These are phyloP conservation scores for Tamandua tetradactyla DNA, from an alignment of 2,797 vertebrate genomes.

Conservation along the genomic window DNA sequence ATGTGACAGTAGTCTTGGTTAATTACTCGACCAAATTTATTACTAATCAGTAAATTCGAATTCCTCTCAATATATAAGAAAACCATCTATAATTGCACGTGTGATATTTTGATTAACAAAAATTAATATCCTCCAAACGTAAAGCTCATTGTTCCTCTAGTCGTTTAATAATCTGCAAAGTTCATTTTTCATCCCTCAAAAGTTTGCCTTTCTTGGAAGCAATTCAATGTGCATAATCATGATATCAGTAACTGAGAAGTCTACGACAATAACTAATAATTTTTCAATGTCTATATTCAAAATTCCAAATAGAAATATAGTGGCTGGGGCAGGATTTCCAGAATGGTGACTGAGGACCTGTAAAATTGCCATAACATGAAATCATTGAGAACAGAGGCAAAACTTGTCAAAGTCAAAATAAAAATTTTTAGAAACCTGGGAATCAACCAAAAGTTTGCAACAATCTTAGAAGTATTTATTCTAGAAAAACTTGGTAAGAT, in stretches of 20 bases:
- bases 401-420: background rate
- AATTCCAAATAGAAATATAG: background rate
- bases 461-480: too few species aligned
- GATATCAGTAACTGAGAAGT: background rate
- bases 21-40: background rate
- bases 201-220: background rate
- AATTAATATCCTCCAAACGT: background rate
- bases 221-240: background rate
- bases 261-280: background rate
- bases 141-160: background rate
- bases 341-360: background rate
- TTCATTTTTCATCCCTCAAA: constrained; percentile 17
- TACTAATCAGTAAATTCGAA: background rate
- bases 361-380: background rate
- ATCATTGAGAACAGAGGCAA: background rate
- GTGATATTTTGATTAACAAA: background rate
- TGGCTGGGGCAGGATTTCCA: background rate
- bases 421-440: background rate
- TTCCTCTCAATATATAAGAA: background rate
- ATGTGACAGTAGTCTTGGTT: background rate
- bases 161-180: background rate
- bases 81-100: background rate
- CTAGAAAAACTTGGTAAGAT: background rate
- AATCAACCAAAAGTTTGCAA: background rate
- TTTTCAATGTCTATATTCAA: background rate